A percentile compares a stretch with the other conserved stretches of the same genome.
phyloP scores from a whole-genome alignment of 2,888 invertebrate genomes.

The Brachyopa scutellaris region DNA sequence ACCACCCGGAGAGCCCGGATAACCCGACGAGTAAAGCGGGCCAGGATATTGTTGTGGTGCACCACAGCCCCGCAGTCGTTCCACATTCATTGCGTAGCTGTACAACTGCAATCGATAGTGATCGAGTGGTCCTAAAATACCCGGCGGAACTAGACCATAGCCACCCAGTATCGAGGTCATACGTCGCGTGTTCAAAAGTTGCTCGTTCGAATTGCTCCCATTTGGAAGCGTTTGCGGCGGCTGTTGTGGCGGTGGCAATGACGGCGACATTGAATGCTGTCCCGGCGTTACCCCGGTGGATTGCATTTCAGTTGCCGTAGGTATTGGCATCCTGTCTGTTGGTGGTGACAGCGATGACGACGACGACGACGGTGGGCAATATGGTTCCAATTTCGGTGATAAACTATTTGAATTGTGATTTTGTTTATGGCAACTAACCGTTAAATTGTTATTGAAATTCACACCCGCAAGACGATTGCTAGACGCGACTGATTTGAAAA shows the following conservation, averaged over 20 bases:
- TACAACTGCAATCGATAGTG: conserved; percentile 93
- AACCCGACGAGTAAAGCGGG: conserved; percentile 82
- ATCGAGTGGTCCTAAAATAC: conserved; percentile 81
- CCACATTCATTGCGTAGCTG: conserved; percentile 92
- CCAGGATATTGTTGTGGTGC: conserved; percentile 62
- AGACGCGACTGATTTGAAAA: conserved; percentile 17
- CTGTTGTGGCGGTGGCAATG: conserved; percentile 23
- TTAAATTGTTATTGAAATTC: conserved; percentile 53
- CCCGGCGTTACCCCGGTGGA: conserved; percentile 52
- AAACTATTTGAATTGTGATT: conserved; percentile 15
- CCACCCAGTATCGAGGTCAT: conserved; percentile 63
- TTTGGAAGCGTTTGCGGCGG: neutral
- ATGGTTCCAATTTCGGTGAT: conserved; percentile 54
- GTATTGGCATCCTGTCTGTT: conserved; percentile 60
- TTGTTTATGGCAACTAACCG: conserved; percentile 18
- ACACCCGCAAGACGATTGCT: conserved; percentile 12
- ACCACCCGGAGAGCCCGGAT: conserved; percentile 82
- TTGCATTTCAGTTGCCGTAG: conserved; percentile 41
- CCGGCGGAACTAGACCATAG: conserved; percentile 57
- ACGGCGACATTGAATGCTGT: conserved; percentile 58
- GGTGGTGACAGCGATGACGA: conserved; percentile 25
- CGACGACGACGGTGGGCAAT: conserved; percentile 16
- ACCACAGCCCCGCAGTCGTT: conserved; percentile 86
- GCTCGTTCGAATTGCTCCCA: conserved; percentile 27
- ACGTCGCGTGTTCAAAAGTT: conserved; percentile 37